A percentile compares a stretch with the other conserved stretches of the same genome.
Evolutionary conservation across 2,113 vertebrate species (phyloP).

Genomic region (Puffinus mauretanicus): DNA sequence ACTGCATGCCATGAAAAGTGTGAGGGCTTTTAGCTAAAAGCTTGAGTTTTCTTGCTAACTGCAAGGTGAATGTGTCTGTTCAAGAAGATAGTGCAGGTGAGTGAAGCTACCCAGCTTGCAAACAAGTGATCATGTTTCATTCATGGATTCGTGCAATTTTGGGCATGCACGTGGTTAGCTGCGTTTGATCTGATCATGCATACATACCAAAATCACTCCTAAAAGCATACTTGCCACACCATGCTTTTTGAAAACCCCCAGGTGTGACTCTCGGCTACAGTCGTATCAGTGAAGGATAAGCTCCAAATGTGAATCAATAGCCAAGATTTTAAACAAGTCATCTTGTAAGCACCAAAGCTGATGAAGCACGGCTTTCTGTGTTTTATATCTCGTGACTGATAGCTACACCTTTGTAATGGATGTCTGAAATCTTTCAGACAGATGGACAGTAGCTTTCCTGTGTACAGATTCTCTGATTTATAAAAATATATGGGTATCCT

Average conservation of each 20-base stretch:
- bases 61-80: not conserved
- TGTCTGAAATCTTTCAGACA: not conserved
- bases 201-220: not conserved
- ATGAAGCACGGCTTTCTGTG: not conserved
- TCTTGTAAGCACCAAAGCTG: not conserved
- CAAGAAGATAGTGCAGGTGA: not conserved
- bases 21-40: not conserved
- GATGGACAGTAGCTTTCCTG: not conserved
- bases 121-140: not conserved
- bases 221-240: not conserved
- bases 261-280: not conserved
- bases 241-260: not conserved
- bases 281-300: not conserved
- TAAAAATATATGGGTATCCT: not conserved
- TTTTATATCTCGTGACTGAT: not conserved
- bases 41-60: not conserved
- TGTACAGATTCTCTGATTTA: not conserved
- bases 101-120: not conserved
- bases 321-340: not conserved
- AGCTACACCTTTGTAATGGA: not conserved
- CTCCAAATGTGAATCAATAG: not conserved
- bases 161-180: not conserved
- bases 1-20: not conserved
- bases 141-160: not conserved
- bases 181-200: not conserved